Conservation (phyloP, 2,888 invertebrate genomes). For the Copidosoma aretas region DNA sequence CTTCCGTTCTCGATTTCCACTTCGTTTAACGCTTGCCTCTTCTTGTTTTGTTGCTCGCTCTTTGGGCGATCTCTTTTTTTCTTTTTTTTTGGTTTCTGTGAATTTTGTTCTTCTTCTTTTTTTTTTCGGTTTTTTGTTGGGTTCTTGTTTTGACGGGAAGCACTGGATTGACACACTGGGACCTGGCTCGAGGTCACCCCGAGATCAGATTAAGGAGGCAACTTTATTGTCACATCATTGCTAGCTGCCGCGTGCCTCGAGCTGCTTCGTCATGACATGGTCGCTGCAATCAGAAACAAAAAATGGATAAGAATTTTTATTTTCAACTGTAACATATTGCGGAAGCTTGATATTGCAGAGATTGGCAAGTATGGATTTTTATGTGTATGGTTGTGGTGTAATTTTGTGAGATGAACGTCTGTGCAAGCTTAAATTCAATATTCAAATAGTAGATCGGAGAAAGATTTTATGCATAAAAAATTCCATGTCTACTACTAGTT, state of each 20-base stretch:
- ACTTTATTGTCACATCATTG: constrained; percentile 62
- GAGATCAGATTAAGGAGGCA: constrained; percentile 54
- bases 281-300: constrained; percentile 51
- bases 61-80: constrained; percentile 1
- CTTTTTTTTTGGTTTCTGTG: background rate
- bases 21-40: constrained; percentile 10
- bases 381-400: too few species aligned
- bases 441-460: too few species aligned
- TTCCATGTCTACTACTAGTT: too few species aligned
- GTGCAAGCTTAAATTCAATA: too few species aligned
- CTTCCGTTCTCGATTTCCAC: constrained; percentile 27
- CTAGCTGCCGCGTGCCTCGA: constrained; percentile 54
- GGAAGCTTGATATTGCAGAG: too few species aligned
- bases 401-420: too few species aligned
- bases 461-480: too few species aligned
- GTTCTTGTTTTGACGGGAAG: constrained; percentile 53
- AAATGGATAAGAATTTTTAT: background rate
- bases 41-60: constrained; percentile 7
- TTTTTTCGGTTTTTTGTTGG: constrained; percentile 33
- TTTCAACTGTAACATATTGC: too few species aligned
- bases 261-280: constrained; percentile 57
- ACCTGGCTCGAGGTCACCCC: constrained; percentile 51
- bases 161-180: constrained; percentile 54
- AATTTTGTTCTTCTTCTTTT: constrained; percentile 3
- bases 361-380: too few species aligned